Base-by-base conservation (phyloP, 2,888 invertebrate species). In the Rotaria sp. region DNA sequence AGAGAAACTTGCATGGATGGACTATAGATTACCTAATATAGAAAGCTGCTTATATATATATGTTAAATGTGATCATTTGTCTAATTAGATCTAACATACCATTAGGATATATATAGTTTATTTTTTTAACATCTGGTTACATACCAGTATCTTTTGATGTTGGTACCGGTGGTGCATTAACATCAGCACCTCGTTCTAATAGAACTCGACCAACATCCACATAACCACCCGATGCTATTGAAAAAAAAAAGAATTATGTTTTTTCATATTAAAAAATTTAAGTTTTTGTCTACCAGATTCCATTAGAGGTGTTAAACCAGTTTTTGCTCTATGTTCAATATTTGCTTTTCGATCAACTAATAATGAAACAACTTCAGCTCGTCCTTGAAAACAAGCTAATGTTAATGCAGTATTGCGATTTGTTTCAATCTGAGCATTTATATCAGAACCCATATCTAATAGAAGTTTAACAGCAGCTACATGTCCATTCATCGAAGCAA, bases 401-500 rank as follows among this genome's bases (percentile, higher is more conserved):
- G 98, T 99, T 88, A 99, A 93, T 48, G 99, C 99, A 50, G 99
- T 99, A 92, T 99, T 99, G 87, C 97, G 93, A 92, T 99, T 99
- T 75, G 99, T 99, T 93, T 99, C 99, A 89, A 99, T 99, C 90
- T 93, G 96, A 88, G 99, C 98, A 93, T 99, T 99, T 89, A 99
- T 99, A 91, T 99, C 99, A 89, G 96, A 96, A 88, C 98, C 98
- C 94, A 96, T 96, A 92, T 99, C 98, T 87, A 99, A 93, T 87
- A 99, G 93, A 88, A 98, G 92, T 90, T 96, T 95, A 84, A 98
- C 98, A 84, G 97, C 97, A 87, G 96, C 95, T 13, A 95, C 94
- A 90, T 96, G 96, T 0, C 98, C 98, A 93, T 99, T 99, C 98
- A 99, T 99, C 41, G 98, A 96, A 35, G 98, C 97, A 90, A 99